Base-by-base conservation (phyloP, 1,140 invertebrate species). In the Pseudomyrmex concolor region DNA sequence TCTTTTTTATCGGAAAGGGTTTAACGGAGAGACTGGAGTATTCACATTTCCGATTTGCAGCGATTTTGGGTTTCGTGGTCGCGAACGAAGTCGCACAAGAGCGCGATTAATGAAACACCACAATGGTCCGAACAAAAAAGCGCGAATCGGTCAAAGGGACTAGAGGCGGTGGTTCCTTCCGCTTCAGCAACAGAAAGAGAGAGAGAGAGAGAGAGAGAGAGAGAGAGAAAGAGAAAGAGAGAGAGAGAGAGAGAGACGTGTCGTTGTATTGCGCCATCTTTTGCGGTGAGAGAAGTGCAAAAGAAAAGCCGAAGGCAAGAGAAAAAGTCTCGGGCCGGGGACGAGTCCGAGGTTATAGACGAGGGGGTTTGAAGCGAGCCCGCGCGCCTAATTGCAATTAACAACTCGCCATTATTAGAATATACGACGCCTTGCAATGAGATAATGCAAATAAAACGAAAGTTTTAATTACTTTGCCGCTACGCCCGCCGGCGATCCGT, bases 361-460 rank as follows among this genome's bases (percentile, higher is more conserved):
- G 84, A 83, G 68, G 13, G 77, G 78, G 34, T 34, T 77, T 19
- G 76, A 34, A 86, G 86, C 86, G 90, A 89, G 89, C 90, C 86
- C 89, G 81, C 89, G 81, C 90, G 92, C 89, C 92, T 93, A 93
- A 93, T 93, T 93, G 92, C 93, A 94, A 93, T 94, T 94, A 94
- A 94, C 93, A 93, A 93, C 92, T 93, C 92, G 85, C 92, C 93
- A 93, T 93, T 93, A 93, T 94, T 93, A 94, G 92, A 93, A 93
- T 93, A 93, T 93, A 93, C 93, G 92, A 92, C 91, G 92, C 92
- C 89, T 93, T 91, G 91, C 92, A 93, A 93, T 93, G 93, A 93
- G 92, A 93, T 93, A 93, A 94, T 93, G 93, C 92, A 93, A 94
- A 93, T 93, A 94, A 94, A 93, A 94, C 89, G 92, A 93, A 94